Conservation (phyloP, 2,113 vertebrate species). For the Pithys albifrons region DNA sequence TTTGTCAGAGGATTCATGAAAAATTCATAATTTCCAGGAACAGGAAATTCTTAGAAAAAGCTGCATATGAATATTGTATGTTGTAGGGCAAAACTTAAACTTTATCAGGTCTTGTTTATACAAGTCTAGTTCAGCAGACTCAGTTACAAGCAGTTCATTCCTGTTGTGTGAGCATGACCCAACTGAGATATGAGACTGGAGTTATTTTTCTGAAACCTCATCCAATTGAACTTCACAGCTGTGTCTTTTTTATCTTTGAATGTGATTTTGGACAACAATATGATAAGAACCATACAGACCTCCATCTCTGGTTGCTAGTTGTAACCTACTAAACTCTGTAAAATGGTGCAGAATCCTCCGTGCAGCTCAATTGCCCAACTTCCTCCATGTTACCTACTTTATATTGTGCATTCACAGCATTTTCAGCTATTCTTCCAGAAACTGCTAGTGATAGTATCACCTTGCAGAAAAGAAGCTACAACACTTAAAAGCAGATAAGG, state of each 20-base stretch:
- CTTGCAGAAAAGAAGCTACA: not conserved
- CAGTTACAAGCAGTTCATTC: not conserved
- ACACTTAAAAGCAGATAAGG: not conserved
- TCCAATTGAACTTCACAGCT: not conserved
- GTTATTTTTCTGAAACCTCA: conserved; percentile 22
- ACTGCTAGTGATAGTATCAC: not conserved
- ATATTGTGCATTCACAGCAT: not conserved
- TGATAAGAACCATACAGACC: not conserved
- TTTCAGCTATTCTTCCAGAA: not conserved
- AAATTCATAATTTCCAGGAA: conserved; percentile 17
- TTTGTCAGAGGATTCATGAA: not conserved
- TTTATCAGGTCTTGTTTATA: not conserved
- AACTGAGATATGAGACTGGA: not conserved
- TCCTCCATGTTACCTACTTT: not conserved
- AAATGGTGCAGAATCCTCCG: not conserved
- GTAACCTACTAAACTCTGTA: not conserved
- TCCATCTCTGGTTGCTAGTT: not conserved
- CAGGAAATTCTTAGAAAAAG: conserved; percentile 20
- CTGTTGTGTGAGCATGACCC: not conserved
- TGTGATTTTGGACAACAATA: not conserved
- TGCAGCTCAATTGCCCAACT: not conserved
- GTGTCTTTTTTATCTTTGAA: conserved; percentile 11
- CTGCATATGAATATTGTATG: not conserved
- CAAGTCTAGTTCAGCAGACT: not conserved
- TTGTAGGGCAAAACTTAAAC: not conserved